A percentile compares a stretch with the other conserved stretches of the same genome.
phyloP scores from a whole-genome alignment of 2,797 vertebrate species.

The Enteromius afrohamiltoni region DNA sequence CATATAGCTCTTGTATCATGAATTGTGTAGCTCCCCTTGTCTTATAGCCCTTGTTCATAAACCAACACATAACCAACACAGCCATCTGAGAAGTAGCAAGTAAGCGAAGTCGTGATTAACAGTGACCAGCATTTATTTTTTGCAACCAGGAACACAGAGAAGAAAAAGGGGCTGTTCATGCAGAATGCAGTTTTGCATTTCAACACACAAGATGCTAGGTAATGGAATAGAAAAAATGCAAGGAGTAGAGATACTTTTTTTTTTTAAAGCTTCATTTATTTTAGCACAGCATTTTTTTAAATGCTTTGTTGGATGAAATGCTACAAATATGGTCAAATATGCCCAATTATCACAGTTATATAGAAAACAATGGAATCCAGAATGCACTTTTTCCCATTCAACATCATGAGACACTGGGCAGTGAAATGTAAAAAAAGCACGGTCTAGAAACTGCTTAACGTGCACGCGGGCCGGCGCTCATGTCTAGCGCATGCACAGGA shows the following conservation, averaged over 20 bases:
- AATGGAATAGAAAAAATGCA: background rate
- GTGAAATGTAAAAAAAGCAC: background rate
- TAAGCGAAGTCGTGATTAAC: background rate
- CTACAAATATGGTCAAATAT: background rate
- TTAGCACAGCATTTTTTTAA: background rate
- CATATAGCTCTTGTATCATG: background rate
- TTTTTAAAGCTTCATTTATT: background rate
- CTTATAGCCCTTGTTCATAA: conserved; percentile 13
- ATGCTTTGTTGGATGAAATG: background rate
- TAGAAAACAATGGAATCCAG: background rate
- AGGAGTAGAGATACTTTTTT: too few species aligned
- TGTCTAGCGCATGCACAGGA: background rate
- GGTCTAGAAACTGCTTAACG: background rate
- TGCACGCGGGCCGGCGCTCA: background rate
- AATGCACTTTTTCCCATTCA: background rate
- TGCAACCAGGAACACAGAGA: background rate
- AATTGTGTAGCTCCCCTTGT: background rate
- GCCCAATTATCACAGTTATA: background rate
- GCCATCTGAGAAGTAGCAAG: conserved; percentile 21
- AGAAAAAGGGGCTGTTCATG: background rate
- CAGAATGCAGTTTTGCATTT: background rate
- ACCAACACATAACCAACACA: conserved; percentile 15
- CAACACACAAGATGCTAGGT: background rate
- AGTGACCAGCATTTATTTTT: conserved; percentile 18
- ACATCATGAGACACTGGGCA: background rate